Conservation (phyloP, 2,113 vertebrate species). For the Pomatostomus ruficeps region DNA sequence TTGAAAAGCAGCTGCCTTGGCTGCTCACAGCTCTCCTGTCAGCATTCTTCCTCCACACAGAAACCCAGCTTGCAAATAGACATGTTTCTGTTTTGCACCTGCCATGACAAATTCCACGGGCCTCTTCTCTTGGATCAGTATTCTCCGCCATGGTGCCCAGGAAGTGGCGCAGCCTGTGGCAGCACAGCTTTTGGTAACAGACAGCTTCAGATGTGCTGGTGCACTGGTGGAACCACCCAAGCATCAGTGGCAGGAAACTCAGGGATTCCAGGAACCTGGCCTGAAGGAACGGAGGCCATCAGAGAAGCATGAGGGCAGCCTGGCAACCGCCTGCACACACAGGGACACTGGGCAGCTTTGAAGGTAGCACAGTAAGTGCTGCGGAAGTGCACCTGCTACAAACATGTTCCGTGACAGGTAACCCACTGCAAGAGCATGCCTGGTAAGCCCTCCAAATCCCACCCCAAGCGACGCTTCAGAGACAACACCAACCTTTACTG, state of each 20-base stretch:
- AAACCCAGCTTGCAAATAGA: neutral
- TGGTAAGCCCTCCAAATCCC: neutral
- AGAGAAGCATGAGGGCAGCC: neutral
- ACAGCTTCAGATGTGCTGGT: neutral
- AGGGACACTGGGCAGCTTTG: neutral
- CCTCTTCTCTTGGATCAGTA: neutral
- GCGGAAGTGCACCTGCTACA: neutral
- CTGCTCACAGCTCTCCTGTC: neutral
- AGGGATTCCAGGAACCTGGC: neutral
- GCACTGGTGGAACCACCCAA: neutral
- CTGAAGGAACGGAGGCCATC: neutral
- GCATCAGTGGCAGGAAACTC: neutral
- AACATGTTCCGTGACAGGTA: rapidly evolving
- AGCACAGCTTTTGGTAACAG: neutral
- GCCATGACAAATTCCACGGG: neutral
- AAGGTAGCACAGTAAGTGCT: neutral
- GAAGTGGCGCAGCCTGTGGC: neutral
- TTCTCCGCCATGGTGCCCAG: neutral
- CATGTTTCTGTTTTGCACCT: neutral
- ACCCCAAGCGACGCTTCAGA: neutral
- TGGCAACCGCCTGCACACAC: rapidly evolving
- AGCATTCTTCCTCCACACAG: neutral
- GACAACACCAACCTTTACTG: neutral
- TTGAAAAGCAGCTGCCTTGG: neutral
- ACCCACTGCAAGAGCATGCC: neutral